A percentile compares a stretch with the other conserved stretches of the same genome.
Conservation (phyloP, 1,140 invertebrate species). For the Sycobia sp. region DNA sequence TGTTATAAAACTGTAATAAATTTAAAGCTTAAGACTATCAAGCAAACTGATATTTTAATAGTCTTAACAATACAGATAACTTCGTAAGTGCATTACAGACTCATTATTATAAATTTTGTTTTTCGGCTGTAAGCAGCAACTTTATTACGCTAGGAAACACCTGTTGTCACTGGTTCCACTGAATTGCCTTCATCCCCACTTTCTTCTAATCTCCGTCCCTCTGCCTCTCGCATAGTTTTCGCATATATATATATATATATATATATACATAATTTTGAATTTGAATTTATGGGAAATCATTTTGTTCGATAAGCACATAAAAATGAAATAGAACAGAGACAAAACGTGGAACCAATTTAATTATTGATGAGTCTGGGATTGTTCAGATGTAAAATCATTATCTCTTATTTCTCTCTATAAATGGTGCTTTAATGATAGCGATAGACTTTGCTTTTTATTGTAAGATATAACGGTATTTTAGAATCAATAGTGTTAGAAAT, state of each 20-base stretch:
- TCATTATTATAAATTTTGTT: conserved; percentile 39
- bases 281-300: too few species aligned
- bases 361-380: background rate
- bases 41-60: conserved; percentile 35
- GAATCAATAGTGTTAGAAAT: conserved; percentile 1
- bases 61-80: conserved; percentile 40
- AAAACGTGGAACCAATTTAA: too few species aligned
- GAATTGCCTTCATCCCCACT: too few species aligned
- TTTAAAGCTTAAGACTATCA: background rate
- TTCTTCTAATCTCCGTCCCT: too few species aligned
- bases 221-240: too few species aligned
- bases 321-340: too few species aligned
- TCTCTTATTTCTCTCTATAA: conserved; percentile 9
- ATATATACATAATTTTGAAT: too few species aligned
- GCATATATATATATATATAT: too few species aligned
- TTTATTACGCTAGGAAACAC: conserved; percentile 5
- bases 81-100: conserved; percentile 40
- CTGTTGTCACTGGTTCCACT: too few species aligned
- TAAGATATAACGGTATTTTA: background rate
- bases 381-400: background rate
- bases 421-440: conserved; percentile 19
- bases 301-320: too few species aligned
- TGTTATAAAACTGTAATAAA: conserved; percentile 17
- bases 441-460: conserved; percentile 19
- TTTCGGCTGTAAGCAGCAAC: background rate